Conservation (phyloP, 2,888 invertebrate genomes). For the Agrochola litura region DNA sequence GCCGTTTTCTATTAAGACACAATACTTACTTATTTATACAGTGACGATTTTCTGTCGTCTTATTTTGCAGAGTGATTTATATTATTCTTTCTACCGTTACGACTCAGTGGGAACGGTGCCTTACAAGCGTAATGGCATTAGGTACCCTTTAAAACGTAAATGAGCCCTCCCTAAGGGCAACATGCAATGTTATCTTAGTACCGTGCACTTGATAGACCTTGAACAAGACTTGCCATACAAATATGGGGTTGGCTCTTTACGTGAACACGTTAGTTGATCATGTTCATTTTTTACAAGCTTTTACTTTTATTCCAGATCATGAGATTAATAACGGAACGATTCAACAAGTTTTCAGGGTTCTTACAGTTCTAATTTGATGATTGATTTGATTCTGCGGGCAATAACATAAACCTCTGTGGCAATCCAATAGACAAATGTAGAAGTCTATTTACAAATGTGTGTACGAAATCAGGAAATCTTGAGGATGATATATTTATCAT, state of each 20-base stretch:
- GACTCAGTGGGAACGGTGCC: not conserved
- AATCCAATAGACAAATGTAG: not conserved
- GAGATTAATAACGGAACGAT: not conserved
- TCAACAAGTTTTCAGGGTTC: not conserved
- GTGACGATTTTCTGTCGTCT: not conserved
- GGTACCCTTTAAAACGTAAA: constrained; percentile 19
- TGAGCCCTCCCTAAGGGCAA: constrained; percentile 20
- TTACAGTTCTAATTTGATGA: not conserved
- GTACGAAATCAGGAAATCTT: too few relatives aligned
- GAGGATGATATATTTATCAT: too few relatives aligned
- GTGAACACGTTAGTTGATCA: not conserved
- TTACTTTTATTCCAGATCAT: not conserved
- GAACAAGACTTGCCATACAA: not conserved
- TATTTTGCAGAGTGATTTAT: not conserved
- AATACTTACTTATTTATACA: too few relatives aligned
- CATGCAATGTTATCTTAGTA: constrained; percentile 14
- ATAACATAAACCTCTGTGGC: not conserved
- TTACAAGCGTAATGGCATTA: not conserved
- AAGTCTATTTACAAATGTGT: not conserved
- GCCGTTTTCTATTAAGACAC: too few relatives aligned
- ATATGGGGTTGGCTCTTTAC: not conserved
- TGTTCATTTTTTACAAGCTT: not conserved
- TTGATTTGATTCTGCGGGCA: not conserved
- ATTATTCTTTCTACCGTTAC: not conserved
- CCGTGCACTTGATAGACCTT: constrained; percentile 24